Conservation (phyloP, 2,888 invertebrate species). For the Mythimna impura region DNA sequence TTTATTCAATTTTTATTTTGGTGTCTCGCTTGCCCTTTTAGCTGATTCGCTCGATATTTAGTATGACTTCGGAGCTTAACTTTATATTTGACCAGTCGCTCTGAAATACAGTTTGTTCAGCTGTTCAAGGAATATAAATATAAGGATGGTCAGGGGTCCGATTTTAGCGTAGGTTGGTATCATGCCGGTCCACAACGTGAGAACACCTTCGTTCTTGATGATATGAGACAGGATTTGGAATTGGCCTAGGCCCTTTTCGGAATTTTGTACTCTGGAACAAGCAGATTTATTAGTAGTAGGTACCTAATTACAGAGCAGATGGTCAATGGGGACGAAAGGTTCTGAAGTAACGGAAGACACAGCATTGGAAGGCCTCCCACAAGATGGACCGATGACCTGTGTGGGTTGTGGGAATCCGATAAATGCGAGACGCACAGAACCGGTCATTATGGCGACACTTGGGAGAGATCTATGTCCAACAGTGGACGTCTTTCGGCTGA, state of each 20-base stretch:
- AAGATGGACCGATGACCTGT: too few relatives aligned
- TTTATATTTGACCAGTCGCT: conserved; percentile 12
- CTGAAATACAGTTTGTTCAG: conserved; percentile 91
- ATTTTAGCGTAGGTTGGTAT: conserved; percentile 98
- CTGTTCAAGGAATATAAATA: conserved; percentile 98
- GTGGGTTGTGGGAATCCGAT: too few relatives aligned
- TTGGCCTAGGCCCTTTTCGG: conserved; percentile 94
- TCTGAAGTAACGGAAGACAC: too few relatives aligned
- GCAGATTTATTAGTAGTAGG: neutral
- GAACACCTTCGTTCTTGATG: conserved; percentile 95
- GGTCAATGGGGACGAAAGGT: too few relatives aligned
- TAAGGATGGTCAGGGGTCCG: conserved; percentile 99
- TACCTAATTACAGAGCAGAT: too few relatives aligned
- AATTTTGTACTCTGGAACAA: conserved; percentile 96
- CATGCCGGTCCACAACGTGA: conserved; percentile 99
- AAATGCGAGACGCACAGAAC: too few relatives aligned
- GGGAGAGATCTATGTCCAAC: too few relatives aligned
- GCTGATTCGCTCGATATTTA: neutral
- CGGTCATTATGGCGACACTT: too few relatives aligned
- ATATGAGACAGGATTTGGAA: conserved; percentile 94
- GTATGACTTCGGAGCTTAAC: neutral
- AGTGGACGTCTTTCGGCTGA: too few relatives aligned
- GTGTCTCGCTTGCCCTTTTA: neutral
- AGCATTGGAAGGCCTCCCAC: too few relatives aligned
- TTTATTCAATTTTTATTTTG: neutral